These are phyloP conservation scores for Prunella strophiata DNA, from an alignment of 2,797 vertebrate genomes.

Conservation along the genomic window DNA sequence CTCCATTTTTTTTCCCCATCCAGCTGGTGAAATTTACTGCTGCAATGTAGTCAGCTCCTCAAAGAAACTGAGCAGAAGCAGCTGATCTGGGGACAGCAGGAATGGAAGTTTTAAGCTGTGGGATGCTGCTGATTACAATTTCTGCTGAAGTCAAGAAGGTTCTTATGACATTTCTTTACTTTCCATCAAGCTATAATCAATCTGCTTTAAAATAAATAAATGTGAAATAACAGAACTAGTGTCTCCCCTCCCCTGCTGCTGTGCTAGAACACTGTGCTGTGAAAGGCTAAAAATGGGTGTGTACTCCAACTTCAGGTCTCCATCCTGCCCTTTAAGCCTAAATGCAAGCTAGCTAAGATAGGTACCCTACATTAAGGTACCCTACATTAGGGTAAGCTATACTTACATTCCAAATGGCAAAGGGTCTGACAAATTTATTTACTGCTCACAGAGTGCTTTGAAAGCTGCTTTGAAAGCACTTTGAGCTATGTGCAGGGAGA, in stretches of 20 bases:
- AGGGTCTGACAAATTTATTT: not conserved
- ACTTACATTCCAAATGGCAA: not conserved
- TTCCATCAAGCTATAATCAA: not conserved
- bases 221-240: not conserved
- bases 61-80: not conserved
- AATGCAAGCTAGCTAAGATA: not conserved
- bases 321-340: not conserved
- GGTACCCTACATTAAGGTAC: not conserved
- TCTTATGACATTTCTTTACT: not conserved
- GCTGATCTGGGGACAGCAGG: not conserved
- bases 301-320: not conserved
- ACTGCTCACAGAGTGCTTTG: not conserved
- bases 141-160: not conserved
- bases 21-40: not conserved
- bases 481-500: not conserved
- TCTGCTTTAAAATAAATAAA: not conserved
- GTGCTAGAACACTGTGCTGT: not conserved
- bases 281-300: not conserved
- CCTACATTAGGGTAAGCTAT: not conserved
- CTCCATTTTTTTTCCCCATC: not conserved
- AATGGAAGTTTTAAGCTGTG: not conserved
- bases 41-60: not conserved
- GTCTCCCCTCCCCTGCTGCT: not conserved
- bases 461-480: not conserved
- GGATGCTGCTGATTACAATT: not conserved